Evolutionary conservation across 2,888 invertebrate genomes (phyloP).

Genomic region (Epinotia brunnichana): DNA sequence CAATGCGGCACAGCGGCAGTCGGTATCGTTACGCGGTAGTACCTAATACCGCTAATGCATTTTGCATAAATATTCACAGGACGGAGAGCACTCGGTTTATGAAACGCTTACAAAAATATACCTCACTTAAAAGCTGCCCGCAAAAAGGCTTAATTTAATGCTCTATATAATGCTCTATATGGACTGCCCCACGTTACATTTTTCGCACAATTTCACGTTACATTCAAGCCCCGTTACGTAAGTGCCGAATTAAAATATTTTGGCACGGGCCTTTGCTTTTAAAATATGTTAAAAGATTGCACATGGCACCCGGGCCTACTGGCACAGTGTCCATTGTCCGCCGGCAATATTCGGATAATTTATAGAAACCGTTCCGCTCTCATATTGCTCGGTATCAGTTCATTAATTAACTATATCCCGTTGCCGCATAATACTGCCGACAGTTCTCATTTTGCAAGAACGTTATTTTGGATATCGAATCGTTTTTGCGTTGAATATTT

Average conservation of each 20-base stretch:
- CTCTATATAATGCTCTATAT: slow-evolving; percentile 52
- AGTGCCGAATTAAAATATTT: slow-evolving; percentile 72
- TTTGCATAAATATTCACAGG: slow-evolving; percentile 39
- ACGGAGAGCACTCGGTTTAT: slow-evolving; percentile 29
- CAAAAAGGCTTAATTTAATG: slow-evolving; percentile 67
- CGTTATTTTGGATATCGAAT: slow-evolving; percentile 51
- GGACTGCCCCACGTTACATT: slow-evolving; percentile 59
- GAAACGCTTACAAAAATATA: slow-evolving; percentile 52
- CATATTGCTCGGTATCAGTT: slow-evolving; percentile 71
- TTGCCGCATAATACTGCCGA: slow-evolving; percentile 59
- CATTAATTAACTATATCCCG: slow-evolving; percentile 75
- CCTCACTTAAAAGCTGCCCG: slow-evolving; percentile 54
- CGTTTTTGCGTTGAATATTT: slow-evolving; percentile 11
- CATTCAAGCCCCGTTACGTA: slow-evolving; percentile 57
- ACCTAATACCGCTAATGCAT: slow-evolving; percentile 36
- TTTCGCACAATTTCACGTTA: slow-evolving; percentile 61
- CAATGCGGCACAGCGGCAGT: slow-evolving; percentile 13
- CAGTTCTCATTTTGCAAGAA: slow-evolving; percentile 62
- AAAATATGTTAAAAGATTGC: slow-evolving; percentile 70
- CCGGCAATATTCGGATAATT: slow-evolving; percentile 65
- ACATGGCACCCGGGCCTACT: slow-evolving; percentile 56
- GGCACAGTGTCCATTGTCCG: slow-evolving; percentile 66
- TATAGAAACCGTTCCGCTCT: slow-evolving; percentile 66
- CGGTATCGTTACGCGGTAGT: slow-evolving; percentile 3
- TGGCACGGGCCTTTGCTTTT: slow-evolving; percentile 67